Evolutionary conservation across 2,888 invertebrate genomes (phyloP).

Genomic region (Eilema depressum): DNA sequence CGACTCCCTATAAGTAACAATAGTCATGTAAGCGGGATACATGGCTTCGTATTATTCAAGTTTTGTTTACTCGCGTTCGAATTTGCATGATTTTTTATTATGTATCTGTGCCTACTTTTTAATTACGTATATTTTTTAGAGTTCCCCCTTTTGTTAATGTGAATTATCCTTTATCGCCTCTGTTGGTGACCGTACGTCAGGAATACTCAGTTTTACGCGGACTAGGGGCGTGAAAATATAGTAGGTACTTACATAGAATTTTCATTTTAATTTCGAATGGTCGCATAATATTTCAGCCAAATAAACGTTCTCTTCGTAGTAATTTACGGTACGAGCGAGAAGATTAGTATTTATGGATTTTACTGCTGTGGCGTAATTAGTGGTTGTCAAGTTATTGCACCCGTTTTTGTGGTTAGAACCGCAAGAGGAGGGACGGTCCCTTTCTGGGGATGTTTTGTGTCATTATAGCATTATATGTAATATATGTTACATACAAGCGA

Average conservation of each 20-base stretch:
- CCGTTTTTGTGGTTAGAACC: constrained; percentile 39
- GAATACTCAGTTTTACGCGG: constrained; percentile 23
- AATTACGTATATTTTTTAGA: neutral
- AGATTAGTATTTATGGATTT: constrained; percentile 57
- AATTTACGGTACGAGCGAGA: constrained; percentile 53
- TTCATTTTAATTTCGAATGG: constrained; percentile 61
- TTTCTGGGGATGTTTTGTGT: constrained; percentile 15
- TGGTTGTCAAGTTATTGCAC: constrained; percentile 53
- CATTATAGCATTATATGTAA: neutral
- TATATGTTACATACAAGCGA: neutral
- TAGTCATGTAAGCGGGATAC: too few species aligned
- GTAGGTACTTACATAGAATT: constrained; percentile 42
- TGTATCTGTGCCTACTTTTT: too few species aligned
- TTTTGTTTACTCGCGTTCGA: too few species aligned
- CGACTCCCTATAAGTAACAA: neutral
- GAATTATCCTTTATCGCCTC: neutral
- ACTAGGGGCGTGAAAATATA: constrained; percentile 49
- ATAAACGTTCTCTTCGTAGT: constrained; percentile 55
- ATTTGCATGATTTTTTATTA: too few species aligned
- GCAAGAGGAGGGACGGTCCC: constrained; percentile 21
- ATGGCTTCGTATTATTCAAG: neutral
- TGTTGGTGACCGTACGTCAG: neutral
- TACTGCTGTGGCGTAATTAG: constrained; percentile 51
- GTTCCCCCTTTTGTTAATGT: neutral
- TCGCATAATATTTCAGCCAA: constrained; percentile 59